phyloP scores from a whole-genome alignment of 2,113 vertebrate species.

The Pionites leucogaster region DNA sequence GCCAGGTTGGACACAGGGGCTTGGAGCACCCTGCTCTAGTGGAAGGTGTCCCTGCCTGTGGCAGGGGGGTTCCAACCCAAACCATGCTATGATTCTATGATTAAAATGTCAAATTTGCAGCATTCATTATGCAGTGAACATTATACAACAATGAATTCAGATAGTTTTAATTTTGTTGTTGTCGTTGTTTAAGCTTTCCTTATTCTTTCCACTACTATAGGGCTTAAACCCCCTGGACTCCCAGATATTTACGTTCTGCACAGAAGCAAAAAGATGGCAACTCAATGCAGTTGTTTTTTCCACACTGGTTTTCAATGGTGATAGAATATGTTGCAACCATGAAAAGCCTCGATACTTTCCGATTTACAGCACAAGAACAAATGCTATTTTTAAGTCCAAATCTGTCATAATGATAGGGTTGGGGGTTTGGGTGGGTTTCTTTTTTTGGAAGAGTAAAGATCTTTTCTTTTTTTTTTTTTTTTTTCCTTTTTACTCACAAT shows the following conservation, averaged over 20 bases:
- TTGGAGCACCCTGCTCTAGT: not conserved
- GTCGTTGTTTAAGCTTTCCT: not conserved
- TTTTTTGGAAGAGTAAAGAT: not conserved
- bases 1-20: not conserved
- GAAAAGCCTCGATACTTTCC: not conserved
- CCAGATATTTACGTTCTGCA: not conserved
- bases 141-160: not conserved
- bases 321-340: not conserved
- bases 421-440: not conserved
- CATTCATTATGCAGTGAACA: not conserved
- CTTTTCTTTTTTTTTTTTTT: not conserved
- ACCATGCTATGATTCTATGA: not conserved
- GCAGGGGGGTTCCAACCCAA: not conserved
- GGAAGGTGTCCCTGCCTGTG: not conserved
- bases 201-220: not conserved
- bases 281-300: not conserved
- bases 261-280: not conserved
- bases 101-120: not conserved
- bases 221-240: not conserved
- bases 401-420: conserved; percentile 17
- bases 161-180: not conserved
- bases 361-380: conserved; percentile 12
- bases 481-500: not conserved
- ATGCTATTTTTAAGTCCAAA: conserved; percentile 46
- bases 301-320: not conserved